phyloP scores from a whole-genome alignment of 2,888 invertebrate genomes.

The Mycalesis mineus region DNA sequence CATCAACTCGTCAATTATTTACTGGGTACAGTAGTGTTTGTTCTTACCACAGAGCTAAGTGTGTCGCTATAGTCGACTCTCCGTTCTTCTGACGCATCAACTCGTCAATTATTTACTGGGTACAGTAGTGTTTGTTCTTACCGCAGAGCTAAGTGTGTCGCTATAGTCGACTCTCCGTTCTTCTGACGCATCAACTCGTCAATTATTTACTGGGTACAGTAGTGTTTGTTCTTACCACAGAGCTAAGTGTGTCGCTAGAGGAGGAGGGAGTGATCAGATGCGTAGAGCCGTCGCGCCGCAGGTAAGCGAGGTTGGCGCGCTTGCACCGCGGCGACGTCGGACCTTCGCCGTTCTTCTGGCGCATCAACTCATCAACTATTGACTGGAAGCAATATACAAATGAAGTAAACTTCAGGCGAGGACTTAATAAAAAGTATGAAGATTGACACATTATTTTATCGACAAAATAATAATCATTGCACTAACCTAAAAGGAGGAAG shows the following conservation, averaged over 20 bases:
- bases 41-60: neutral
- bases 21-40: too few species aligned
- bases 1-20: neutral
- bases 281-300: constrained; percentile 86
- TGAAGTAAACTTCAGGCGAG: too few species aligned
- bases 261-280: constrained; percentile 79
- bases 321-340: constrained; percentile 71
- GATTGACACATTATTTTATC: too few species aligned
- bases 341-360: constrained; percentile 82
- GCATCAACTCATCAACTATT: constrained; percentile 95
- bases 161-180: neutral
- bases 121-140: neutral
- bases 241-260: constrained; percentile 73
- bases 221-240: constrained; percentile 48
- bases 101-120: neutral
- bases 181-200: neutral
- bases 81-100: neutral
- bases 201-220: neutral
- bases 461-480: too few species aligned
- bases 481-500: too few species aligned
- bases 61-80: too few species aligned
- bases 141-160: too few species aligned
- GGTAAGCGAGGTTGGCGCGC: constrained; percentile 82
- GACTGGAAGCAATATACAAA: constrained; percentile 78
- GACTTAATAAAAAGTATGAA: too few species aligned